Conservation (phyloP, 2,113 vertebrate species). For the Tonatia bakeri region DNA sequence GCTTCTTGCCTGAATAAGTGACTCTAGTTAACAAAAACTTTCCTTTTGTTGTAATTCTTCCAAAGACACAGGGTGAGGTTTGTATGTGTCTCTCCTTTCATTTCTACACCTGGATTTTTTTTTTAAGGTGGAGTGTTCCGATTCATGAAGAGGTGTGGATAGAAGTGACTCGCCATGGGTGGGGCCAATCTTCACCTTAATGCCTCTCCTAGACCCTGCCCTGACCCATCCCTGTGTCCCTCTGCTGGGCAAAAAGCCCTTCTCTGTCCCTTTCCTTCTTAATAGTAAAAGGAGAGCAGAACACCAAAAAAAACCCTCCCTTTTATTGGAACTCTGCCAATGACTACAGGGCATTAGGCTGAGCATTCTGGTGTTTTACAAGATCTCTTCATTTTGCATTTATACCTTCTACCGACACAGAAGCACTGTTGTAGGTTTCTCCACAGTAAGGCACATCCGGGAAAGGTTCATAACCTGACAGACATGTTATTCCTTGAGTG, state of each 20-base stretch:
- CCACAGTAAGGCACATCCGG: not conserved
- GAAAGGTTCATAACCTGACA: constrained; percentile 4
- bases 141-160: not conserved
- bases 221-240: not conserved
- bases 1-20: not conserved
- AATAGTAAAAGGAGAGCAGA: not conserved
- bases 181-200: not conserved
- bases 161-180: not conserved
- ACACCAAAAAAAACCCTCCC: not conserved
- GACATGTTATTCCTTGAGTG: not conserved
- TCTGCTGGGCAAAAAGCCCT: not conserved
- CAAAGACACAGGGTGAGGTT: not conserved
- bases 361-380: not conserved
- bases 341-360: not conserved
- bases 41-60: not conserved
- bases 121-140: not conserved
- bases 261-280: not conserved
- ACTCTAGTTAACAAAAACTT: not conserved
- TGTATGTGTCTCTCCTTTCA: not conserved
- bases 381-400: not conserved
- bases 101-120: not conserved
- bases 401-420: not conserved
- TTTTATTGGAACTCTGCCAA: not conserved
- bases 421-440: not conserved
- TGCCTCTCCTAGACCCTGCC: not conserved